phyloP scores from a whole-genome alignment of 2,113 vertebrate genomes.

The Natator depressus region DNA sequence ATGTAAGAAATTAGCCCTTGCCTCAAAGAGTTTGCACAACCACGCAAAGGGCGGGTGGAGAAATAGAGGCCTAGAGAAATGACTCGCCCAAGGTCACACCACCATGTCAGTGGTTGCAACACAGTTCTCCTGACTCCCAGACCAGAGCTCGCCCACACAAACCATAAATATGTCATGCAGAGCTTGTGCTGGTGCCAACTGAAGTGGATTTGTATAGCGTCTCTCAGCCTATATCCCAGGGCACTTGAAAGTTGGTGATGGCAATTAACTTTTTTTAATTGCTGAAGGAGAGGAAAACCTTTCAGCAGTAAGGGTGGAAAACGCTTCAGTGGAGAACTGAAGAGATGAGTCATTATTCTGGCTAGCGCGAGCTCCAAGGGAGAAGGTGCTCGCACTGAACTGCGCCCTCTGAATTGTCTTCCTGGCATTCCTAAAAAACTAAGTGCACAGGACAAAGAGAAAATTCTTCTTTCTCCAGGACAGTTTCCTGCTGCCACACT shows the following conservation, averaged over 20 bases:
- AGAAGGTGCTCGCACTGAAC: background rate
- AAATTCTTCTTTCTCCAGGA: background rate
- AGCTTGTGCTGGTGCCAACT: too few relatives aligned
- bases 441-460: background rate
- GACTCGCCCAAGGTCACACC: rapidly evolving
- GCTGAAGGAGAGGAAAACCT: background rate
- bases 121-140: background rate
- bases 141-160: background rate
- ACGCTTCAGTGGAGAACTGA: constrained; percentile 2
- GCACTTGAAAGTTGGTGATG: background rate
- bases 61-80: background rate
- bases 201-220: background rate
- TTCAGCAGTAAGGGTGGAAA: constrained; percentile 7
- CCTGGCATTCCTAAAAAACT: background rate
- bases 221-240: background rate
- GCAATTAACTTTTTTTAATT: background rate
- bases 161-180: background rate
- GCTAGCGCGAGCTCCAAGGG: background rate
- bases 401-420: constrained; percentile 44
- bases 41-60: background rate
- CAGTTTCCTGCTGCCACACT: too few relatives aligned
- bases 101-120: rapidly evolving
- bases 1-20: too few relatives aligned
- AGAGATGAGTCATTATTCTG: constrained; percentile 48
- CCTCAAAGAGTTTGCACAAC: background rate